Percentiles rank a stretch among this genome's conserved stretches.
These are phyloP conservation scores for Mellivora capensis DNA, from an alignment of 2,113 vertebrate genomes.

Conservation along the genomic window DNA sequence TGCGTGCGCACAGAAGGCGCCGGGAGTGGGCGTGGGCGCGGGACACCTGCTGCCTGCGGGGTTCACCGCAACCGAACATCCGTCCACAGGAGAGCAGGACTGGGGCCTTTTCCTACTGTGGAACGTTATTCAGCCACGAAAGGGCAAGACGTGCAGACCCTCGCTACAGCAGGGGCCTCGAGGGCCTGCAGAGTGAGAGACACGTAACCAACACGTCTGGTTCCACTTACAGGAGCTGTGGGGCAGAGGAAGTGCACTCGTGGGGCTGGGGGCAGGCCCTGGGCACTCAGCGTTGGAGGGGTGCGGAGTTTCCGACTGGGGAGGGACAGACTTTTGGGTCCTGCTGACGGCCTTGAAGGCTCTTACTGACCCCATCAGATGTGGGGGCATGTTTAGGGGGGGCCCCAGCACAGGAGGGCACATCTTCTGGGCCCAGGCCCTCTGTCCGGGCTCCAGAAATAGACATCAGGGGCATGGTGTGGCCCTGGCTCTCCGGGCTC, in stretches of 20 bases:
- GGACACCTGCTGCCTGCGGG: neutral
- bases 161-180: accelerated
- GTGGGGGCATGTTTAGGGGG: neutral
- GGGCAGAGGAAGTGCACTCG: accelerated
- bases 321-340: accelerated
- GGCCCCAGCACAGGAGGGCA: neutral
- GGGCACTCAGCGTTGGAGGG: accelerated
- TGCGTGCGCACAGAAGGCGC: accelerated
- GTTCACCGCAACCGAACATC: accelerated
- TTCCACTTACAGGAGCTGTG: accelerated
- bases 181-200: accelerated
- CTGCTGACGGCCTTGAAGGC: accelerated
- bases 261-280: neutral
- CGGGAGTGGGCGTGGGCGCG: accelerated
- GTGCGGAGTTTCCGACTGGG: accelerated
- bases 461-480: accelerated
- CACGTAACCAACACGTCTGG: no score
- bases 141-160: accelerated
- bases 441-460: accelerated
- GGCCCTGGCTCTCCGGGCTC: neutral
- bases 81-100: accelerated
- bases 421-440: neutral
- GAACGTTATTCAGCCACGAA: accelerated
- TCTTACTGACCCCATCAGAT: neutral
- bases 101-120: accelerated